Evolutionary conservation across 2,888 invertebrate species (phyloP), one percentile per base, ranked within the genome.

Genomic region (Conistra vaccinii): DNA sequence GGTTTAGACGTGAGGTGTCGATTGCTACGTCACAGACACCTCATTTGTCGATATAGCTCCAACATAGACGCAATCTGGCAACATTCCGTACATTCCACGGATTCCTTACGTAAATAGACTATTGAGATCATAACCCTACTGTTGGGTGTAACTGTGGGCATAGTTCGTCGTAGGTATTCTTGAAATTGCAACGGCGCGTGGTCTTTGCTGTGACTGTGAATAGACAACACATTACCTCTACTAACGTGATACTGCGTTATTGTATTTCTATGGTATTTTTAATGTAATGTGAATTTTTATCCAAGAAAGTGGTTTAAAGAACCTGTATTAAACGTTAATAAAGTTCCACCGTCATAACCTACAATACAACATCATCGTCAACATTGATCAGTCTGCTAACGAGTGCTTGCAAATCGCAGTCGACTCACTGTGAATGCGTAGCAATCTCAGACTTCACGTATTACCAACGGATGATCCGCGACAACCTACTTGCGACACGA

Each of bases 91-190:
- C 61, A 80, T 84, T 69, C 65, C 73, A 57, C 57, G 53, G 69
- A 66, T 69, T 79, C 80, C 58, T 55, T 58, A 73, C 81, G 73
- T 73, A 81, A 81, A 81, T 81, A 81, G 81, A 81, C 81, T 84
- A 81, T 84, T 73, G 84, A 84, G 81, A 81, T 81, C 81, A 81
- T 84, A 80, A 81, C 84, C 81, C 80, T 80, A 84, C 73, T 66
- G 80, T 58, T 84, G 80, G 73, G 84, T 61, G 80, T 84, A 66
- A 68, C 80, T 66, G 69, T 69, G 80, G 66, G 69, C 73, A 62
- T 62, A 73, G 67, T 73, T 73, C 80, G 58, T 65, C 67, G 73
- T 79, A 80, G 80, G 69, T 84, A 81, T 84, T 81, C 73, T 80
- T 81, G 80, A 80, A 80, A 79, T 71, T 84, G 81, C 66, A 69